These are phyloP conservation scores for Caradrina kadenii DNA, from an alignment of 2,888 invertebrate genomes.

Conservation along the genomic window DNA sequence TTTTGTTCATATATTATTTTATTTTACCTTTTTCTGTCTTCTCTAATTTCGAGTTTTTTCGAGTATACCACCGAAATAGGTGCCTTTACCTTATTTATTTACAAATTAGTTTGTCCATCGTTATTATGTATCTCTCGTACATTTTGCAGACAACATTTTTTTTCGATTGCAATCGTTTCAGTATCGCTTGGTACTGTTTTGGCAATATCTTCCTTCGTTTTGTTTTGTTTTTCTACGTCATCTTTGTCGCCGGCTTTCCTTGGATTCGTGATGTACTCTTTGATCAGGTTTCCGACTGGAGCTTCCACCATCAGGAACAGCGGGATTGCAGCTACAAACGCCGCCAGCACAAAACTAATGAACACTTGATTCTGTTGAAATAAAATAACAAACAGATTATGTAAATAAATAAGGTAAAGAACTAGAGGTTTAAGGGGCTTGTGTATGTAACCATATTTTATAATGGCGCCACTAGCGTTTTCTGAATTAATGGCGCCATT, in stretches of 20 bases:
- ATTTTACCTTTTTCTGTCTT: too few relatives aligned
- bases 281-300: constrained; percentile 18
- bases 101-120: background rate
- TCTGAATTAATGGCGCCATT: too few relatives aligned
- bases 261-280: background rate
- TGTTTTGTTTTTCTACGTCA: background rate
- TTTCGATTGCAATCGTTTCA: background rate
- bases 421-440: too few relatives aligned
- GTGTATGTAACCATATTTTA: too few relatives aligned
- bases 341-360: background rate
- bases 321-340: constrained; percentile 16
- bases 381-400: background rate
- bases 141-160: background rate
- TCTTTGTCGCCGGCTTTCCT: background rate
- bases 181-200: background rate
- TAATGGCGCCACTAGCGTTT: too few relatives aligned
- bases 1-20: too few relatives aligned
- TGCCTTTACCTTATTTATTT: background rate
- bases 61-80: too few relatives aligned
- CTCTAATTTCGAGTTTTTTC: too few relatives aligned
- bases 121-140: background rate
- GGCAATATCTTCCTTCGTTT: background rate
- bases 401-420: too few relatives aligned
- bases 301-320: constrained; percentile 27
- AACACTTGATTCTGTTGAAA: background rate